Evolutionary conservation across 1,140 invertebrate species (phyloP).

Genomic region (Mamestra configurata): DNA sequence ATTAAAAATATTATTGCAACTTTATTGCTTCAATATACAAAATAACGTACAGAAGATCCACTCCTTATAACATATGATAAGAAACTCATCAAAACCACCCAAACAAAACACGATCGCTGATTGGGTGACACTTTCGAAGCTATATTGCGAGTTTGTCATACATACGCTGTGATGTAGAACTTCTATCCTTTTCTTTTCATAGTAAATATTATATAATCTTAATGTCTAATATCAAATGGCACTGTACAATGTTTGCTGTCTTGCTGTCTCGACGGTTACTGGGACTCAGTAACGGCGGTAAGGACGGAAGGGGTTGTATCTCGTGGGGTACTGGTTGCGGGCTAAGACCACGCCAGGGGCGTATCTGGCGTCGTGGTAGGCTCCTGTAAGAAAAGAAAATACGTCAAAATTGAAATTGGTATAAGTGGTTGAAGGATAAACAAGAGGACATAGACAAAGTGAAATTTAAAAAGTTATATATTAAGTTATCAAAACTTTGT

Average conservation of each 20-base stretch:
- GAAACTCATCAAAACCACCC: not conserved
- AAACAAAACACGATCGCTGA: not conserved
- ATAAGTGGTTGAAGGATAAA: too few species aligned
- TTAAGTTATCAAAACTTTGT: too few species aligned
- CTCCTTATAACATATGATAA: not conserved
- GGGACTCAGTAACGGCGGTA: conserved; percentile 53
- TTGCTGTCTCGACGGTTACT: conserved; percentile 9
- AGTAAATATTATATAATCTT: conserved; percentile 22
- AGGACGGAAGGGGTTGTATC: conserved; percentile 60
- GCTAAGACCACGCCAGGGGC: conserved; percentile 67
- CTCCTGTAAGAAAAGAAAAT: conserved; percentile 69
- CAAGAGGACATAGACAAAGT: too few species aligned
- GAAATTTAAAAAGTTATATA: too few species aligned
- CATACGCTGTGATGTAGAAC: not conserved
- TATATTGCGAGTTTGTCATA: not conserved
- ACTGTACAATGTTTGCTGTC: conserved; percentile 44
- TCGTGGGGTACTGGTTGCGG: conserved; percentile 65
- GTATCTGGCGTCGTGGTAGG: conserved; percentile 79
- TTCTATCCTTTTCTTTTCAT: conserved; percentile 14
- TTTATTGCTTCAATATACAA: conserved; percentile 50
- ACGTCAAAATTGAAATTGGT: not conserved
- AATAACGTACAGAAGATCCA: conserved; percentile 31
- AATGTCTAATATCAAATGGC: conserved; percentile 48
- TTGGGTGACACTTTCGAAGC: not conserved
- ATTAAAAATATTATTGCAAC: conserved; percentile 41